phyloP scores from a whole-genome alignment of 2,113 vertebrate species.

The Tinamus guttatus region DNA sequence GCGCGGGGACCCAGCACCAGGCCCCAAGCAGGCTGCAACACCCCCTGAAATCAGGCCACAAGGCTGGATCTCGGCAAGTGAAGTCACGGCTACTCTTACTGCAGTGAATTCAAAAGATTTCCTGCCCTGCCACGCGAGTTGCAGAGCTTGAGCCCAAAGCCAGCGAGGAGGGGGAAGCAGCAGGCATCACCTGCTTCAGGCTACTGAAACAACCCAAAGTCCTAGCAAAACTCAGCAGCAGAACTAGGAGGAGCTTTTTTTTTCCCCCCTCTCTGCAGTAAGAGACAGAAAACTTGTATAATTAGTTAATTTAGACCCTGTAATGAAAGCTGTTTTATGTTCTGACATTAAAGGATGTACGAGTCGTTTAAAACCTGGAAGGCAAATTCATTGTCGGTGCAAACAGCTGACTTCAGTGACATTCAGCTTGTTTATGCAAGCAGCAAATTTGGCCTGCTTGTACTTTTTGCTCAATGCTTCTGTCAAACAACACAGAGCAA shows the following conservation, averaged over 20 bases:
- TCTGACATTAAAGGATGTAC: slow-evolving; percentile 41
- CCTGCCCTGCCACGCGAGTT: too few species aligned
- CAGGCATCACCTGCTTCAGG: neutral
- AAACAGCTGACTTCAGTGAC: slow-evolving; percentile 61
- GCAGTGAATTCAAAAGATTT: neutral
- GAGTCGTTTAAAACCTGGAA: slow-evolving; percentile 52
- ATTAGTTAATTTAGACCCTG: slow-evolving; percentile 27
- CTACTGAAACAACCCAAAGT: neutral
- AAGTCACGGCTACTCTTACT: neutral
- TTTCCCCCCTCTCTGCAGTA: neutral
- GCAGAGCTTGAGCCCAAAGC: neutral
- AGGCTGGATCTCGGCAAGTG: neutral
- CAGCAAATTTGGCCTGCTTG: slow-evolving; percentile 28
- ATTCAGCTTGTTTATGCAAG: slow-evolving; percentile 61
- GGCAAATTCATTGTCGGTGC: slow-evolving; percentile 25
- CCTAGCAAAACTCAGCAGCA: neutral
- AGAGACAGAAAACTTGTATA: neutral
- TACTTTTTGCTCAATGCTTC: slow-evolving; percentile 38
- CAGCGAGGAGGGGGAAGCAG: neutral
- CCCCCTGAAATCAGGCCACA: neutral
- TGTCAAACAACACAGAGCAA: slow-evolving; percentile 61
- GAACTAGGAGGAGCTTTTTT: neutral
- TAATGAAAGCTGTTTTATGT: neutral
- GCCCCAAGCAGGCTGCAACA: neutral
- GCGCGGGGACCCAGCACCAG: neutral